Base-by-base conservation (phyloP, 1,140 invertebrate genomes). In the Carcinoscorpius rotundicauda region DNA sequence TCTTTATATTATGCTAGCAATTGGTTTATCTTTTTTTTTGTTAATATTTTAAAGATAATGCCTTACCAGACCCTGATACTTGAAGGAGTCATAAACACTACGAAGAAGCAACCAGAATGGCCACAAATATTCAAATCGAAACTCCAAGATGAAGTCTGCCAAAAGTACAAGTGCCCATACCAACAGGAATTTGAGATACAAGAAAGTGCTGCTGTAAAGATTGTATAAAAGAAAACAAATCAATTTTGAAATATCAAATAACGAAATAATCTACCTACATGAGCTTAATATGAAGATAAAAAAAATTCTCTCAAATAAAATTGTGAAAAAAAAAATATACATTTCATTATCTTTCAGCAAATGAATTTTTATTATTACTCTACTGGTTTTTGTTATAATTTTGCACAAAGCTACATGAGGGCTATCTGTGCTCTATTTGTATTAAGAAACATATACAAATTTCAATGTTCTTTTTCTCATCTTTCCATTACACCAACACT, bases 101-200 rank as follows among this genome's bases (percentile, higher is more conserved):
- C 94, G 85, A 64, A 98, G 81, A 70, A 98, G 83, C 70, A 98
- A 84, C 91, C 94, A 98, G 79, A 98, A 95, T 59, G 96, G 96
- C 93, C 94, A 98, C 71, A 98, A 84, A 81, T 97, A 97, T 83
- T 99, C 97, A 83, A 98, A 97, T 73, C 96, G 89, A 81, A 98
- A 98, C 80, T 98, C 95, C 77, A 98, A 82, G 80, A 98, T 87
- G 79, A 97, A 97, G 80, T 98, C 96, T 71, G 93, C 91, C 78
- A 94, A 82, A 75, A 99, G 87, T 66, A 98, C 91, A 77, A 93
- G 84, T 69, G 88, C 86, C 95, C 95, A 98, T 78, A 98, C 84
- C 78, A 96, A 80, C 71, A 98, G 82, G 81, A 98, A 93, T 79
- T 97, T 97, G 78, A 97, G 79, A 81, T 98, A 98, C 74, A 96